Evolutionary conservation across 2,888 invertebrate species (phyloP).

Genomic region (Ptilodon capucinus): DNA sequence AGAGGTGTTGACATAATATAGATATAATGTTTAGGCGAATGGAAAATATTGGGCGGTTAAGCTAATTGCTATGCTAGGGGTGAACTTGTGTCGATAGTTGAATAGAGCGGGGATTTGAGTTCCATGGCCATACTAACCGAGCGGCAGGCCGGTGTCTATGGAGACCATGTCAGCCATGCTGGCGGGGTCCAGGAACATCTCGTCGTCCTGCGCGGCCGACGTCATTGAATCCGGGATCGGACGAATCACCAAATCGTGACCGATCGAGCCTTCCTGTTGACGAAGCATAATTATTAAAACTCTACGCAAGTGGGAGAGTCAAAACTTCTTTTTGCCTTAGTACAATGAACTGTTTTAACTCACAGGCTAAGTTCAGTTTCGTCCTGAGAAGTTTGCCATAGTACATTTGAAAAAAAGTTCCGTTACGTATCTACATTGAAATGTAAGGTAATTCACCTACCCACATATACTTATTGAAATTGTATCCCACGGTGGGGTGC

Average conservation of each 20-base stretch:
- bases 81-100: no score
- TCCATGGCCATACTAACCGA: slow-evolving; percentile 56
- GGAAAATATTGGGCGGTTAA: no score
- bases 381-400: no score
- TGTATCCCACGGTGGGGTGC: background rate
- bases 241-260: slow-evolving; percentile 93
- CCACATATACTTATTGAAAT: background rate
- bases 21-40: no score
- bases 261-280: slow-evolving; percentile 94
- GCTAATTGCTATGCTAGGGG: no score
- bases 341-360: no score
- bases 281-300: slow-evolving; percentile 1
- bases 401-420: no score
- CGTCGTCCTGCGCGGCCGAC: slow-evolving; percentile 82
- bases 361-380: no score
- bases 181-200: slow-evolving; percentile 87
- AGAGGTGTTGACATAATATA: no score
- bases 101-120: no score
- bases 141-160: slow-evolving; percentile 84
- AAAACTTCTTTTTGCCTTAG: no score
- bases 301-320: background rate
- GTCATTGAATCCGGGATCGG: slow-evolving; percentile 90
- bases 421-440: no score
- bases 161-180: slow-evolving; percentile 85
- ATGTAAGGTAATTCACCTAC: background rate